phyloP scores from a whole-genome alignment of 2,113 vertebrate species.

The Istiophorus platypterus region DNA sequence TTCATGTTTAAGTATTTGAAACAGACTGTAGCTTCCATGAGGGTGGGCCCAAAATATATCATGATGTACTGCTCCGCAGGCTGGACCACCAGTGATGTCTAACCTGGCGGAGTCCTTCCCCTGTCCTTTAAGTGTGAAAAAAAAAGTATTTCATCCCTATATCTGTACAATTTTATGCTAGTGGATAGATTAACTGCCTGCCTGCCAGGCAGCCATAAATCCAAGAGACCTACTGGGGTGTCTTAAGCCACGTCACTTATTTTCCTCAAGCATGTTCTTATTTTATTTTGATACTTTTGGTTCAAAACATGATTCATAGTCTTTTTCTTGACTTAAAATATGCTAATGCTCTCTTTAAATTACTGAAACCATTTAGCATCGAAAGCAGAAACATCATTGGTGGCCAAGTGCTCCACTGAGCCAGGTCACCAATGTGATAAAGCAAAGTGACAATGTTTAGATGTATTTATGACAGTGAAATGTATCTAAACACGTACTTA shows the following conservation, averaged over 20 bases:
- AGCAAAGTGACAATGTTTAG: background rate
- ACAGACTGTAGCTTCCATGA: background rate
- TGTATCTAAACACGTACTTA: background rate
- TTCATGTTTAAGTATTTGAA: background rate
- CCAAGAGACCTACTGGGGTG: no score
- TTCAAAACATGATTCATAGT: background rate
- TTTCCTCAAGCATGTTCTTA: background rate
- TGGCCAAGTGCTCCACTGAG: background rate
- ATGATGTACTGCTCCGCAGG: background rate
- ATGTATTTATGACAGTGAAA: background rate
- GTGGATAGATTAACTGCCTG: background rate
- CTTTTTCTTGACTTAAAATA: background rate
- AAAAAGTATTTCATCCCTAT: background rate
- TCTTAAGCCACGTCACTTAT: background rate
- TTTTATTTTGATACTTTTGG: background rate
- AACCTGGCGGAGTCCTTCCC: no score
- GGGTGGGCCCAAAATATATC: background rate
- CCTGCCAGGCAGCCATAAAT: background rate
- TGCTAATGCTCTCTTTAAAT: background rate
- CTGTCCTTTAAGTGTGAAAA: background rate
- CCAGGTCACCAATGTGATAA: background rate
- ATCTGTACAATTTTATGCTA: background rate
- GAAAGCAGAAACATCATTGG: background rate
- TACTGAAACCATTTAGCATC: no score
- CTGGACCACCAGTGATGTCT: background rate